Evolutionary conservation across 1,140 invertebrate species (phyloP).

Genomic region (Psilanteris sp.): DNA sequence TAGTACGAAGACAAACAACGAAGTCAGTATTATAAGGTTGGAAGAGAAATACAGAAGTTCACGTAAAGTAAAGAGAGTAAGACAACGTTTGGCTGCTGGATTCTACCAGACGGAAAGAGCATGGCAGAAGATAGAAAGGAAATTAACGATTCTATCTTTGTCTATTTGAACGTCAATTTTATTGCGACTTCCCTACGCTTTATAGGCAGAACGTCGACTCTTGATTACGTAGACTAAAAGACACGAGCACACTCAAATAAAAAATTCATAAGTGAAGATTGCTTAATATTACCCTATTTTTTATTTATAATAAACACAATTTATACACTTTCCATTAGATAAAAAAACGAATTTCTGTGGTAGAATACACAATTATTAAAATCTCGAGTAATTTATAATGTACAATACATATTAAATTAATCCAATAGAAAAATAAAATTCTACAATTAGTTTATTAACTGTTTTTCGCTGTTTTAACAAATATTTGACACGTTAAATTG

Average conservation of each 20-base stretch:
- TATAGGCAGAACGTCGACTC: slow-evolving; percentile 55
- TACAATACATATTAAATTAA: too few species aligned
- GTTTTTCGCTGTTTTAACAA: too few species aligned
- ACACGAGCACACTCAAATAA: slow-evolving; percentile 40
- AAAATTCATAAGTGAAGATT: slow-evolving; percentile 29
- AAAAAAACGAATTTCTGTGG: too few species aligned
- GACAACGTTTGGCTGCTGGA: slow-evolving; percentile 18
- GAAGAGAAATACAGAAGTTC: slow-evolving; percentile 40
- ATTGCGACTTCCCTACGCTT: slow-evolving; percentile 55
- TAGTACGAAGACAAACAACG: slow-evolving; percentile 23
- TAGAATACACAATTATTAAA: too few species aligned
- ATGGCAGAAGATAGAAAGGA: slow-evolving; percentile 52
- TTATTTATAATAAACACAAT: slow-evolving; percentile 21
- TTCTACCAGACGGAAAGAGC: slow-evolving; percentile 42
- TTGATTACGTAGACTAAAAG: slow-evolving; percentile 51
- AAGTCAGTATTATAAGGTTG: slow-evolving; percentile 42
- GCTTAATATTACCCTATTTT: slow-evolving; percentile 23
- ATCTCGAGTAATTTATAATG: too few species aligned
- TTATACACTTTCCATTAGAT: too few species aligned
- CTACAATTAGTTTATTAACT: too few species aligned
- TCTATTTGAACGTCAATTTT: slow-evolving; percentile 61
- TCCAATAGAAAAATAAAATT: too few species aligned
- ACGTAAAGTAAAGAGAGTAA: slow-evolving; percentile 25
- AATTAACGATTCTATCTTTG: slow-evolving; percentile 60
- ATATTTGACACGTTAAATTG: too few species aligned